phyloP scores from a whole-genome alignment of 2,113 vertebrate species.

The Fregata magnificens region DNA sequence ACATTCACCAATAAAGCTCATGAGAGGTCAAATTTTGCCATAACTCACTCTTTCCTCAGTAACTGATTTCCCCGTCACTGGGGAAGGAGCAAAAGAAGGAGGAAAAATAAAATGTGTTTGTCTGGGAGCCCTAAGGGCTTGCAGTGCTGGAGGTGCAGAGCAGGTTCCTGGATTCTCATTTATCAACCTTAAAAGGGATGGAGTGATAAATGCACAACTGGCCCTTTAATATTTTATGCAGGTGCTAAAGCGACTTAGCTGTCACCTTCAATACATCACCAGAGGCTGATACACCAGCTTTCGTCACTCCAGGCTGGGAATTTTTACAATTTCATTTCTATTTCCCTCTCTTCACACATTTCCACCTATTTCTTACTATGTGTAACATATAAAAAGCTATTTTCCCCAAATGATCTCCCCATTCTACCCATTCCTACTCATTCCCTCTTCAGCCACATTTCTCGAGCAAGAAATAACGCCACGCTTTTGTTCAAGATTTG shows the following conservation, averaged over 20 bases:
- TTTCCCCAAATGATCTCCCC: slow-evolving; percentile 44
- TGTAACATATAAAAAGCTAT: slow-evolving; percentile 59
- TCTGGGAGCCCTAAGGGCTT: slow-evolving; percentile 79
- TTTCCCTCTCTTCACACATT: slow-evolving; percentile 64
- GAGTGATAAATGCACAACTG: slow-evolving; percentile 85
- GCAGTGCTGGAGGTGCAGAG: slow-evolving; percentile 75
- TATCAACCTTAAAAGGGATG: slow-evolving; percentile 85
- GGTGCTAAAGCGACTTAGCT: slow-evolving; percentile 80
- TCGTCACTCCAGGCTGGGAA: slow-evolving; percentile 75
- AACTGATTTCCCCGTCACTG: slow-evolving; percentile 74
- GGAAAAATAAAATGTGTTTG: slow-evolving; percentile 80
- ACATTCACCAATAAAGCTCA: slow-evolving; percentile 84
- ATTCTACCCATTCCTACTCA: neutral
- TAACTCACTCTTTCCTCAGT: slow-evolving; percentile 79
- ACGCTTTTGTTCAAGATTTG: neutral
- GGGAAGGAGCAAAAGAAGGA: slow-evolving; percentile 63
- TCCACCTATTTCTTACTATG: slow-evolving; percentile 61
- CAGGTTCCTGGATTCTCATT: slow-evolving; percentile 84
- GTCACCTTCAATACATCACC: slow-evolving; percentile 83
- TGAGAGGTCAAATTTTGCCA: slow-evolving; percentile 81
- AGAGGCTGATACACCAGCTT: slow-evolving; percentile 74
- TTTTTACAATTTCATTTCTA: slow-evolving; percentile 78
- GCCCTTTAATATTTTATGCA: slow-evolving; percentile 87
- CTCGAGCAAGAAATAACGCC: neutral
- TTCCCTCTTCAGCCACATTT: neutral